Percentiles rank a stretch among this genome's conserved stretches.
Evolutionary conservation across 2,113 vertebrate genomes (phyloP).

Genomic region (Bufo bufo): DNA sequence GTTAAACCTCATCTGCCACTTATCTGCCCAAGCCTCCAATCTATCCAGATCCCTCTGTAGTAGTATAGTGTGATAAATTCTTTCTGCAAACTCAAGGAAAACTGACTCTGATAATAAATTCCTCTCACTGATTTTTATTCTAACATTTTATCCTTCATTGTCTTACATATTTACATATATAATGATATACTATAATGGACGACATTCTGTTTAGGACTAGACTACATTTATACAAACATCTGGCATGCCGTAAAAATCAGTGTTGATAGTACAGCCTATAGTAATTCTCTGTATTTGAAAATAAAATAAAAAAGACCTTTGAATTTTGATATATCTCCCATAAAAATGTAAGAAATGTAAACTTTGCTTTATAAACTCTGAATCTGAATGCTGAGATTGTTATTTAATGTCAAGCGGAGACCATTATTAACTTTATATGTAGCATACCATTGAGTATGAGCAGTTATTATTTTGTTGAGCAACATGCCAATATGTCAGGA

Average conservation of each 20-base stretch:
- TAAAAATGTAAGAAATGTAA: conserved; percentile 47
- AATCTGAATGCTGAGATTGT: conserved; percentile 31
- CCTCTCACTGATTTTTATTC: no score
- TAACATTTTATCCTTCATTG: no score
- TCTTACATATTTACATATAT: no score
- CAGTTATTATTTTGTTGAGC: conserved; percentile 50
- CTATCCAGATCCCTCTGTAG: no score
- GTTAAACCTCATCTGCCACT: no score
- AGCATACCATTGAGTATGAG: conserved; percentile 53
- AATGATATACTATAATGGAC: no score
- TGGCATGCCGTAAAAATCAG: neutral
- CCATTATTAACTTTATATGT: conserved; percentile 43
- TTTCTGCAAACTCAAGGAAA: no score
- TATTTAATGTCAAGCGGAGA: conserved; percentile 45
- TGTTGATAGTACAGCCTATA: neutral
- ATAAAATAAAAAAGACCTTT: neutral
- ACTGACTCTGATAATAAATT: no score
- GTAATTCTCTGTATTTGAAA: conserved; percentile 15
- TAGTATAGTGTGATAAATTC: no score
- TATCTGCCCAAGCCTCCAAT: no score
- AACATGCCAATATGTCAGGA: conserved; percentile 51
- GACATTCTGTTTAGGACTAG: neutral
- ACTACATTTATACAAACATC: neutral
- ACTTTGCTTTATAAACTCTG: conserved; percentile 27
- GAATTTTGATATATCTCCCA: conserved; percentile 6